These are phyloP conservation scores for Dissostichus mawsoni DNA, from an alignment of 2,113 vertebrate species.

Conservation along the genomic window DNA sequence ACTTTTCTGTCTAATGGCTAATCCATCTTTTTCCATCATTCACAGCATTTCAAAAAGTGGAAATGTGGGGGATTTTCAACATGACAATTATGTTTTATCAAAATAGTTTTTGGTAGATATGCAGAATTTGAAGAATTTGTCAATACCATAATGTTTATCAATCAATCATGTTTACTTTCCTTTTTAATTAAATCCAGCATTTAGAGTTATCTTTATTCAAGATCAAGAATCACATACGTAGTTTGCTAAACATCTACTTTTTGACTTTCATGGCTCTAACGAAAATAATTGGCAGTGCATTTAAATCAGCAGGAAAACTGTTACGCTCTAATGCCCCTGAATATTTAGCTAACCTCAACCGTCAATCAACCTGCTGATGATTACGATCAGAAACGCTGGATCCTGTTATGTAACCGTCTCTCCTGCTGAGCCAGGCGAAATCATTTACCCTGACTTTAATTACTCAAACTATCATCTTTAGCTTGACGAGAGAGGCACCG, in stretches of 20 bases:
- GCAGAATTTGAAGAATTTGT: neutral
- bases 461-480: constrained; percentile 54
- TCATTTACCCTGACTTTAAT: constrained; percentile 67
- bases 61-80: neutral
- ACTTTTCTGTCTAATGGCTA: neutral
- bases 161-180: neutral
- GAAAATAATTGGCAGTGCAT: constrained; percentile 12
- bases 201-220: neutral
- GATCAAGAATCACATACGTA: constrained; percentile 18
- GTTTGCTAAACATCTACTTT: neutral
- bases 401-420: constrained; percentile 65
- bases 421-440: constrained; percentile 67
- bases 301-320: constrained; percentile 42
- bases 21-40: neutral
- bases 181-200: neutral
- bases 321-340: constrained; percentile 32
- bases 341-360: constrained; percentile 62
- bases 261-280: constrained; percentile 14
- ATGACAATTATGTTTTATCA: neutral
- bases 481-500: constrained; percentile 16
- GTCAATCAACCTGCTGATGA: constrained; percentile 73
- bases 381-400: constrained; percentile 59
- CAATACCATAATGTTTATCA: neutral
- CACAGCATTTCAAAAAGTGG: no score
- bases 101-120: neutral